These are phyloP conservation scores for Pituophis catenifer DNA, from an alignment of 2,113 vertebrate species.

Conservation along the genomic window DNA sequence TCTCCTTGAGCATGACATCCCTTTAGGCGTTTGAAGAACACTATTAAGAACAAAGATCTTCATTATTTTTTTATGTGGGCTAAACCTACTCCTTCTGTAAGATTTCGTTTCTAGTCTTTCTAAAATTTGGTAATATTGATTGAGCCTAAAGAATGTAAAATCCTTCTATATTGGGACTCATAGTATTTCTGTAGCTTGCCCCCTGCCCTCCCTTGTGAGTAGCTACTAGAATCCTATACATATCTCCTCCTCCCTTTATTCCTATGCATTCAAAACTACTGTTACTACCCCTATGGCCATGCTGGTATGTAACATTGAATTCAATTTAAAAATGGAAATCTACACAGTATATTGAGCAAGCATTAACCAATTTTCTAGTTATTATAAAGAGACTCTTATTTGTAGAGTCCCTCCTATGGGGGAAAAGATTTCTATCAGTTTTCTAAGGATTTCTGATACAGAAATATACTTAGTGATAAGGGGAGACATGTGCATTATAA, in stretches of 20 bases:
- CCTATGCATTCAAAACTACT: background rate
- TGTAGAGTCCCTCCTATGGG: background rate
- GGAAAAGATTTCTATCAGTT: background rate
- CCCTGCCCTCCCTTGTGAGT: background rate
- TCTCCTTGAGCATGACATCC: background rate
- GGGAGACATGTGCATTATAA: background rate
- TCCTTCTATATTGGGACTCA: background rate
- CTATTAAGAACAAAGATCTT: background rate
- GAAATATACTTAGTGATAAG: background rate
- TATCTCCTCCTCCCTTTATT: background rate
- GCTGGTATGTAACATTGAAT: background rate
- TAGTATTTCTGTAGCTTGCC: background rate
- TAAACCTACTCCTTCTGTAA: background rate
- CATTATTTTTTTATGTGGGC: background rate
- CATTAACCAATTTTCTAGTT: background rate
- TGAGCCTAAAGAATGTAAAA: background rate
- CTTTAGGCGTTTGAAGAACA: background rate
- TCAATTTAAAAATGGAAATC: background rate
- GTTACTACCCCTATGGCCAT: background rate
- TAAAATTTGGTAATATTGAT: background rate
- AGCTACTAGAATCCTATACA: background rate
- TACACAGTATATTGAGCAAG: background rate
- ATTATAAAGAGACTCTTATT: background rate
- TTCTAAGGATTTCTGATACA: background rate
- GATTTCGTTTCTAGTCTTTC: background rate